Conservation (phyloP, 2,797 vertebrate species). For the Meriones psammophilus region DNA sequence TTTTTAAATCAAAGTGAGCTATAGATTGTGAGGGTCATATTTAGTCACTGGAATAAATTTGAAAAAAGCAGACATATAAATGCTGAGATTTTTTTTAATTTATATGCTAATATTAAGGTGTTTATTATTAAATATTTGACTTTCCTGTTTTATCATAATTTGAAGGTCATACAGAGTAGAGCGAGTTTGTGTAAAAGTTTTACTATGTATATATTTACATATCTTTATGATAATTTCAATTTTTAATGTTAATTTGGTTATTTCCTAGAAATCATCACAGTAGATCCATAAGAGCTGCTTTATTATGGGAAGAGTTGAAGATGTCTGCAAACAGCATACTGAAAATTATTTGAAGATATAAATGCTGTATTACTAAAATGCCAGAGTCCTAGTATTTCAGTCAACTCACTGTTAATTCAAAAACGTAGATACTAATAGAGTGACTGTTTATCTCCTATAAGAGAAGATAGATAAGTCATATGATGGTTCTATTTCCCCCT, state of each 20-base stretch:
- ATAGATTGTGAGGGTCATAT: not conserved
- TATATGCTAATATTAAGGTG: not conserved
- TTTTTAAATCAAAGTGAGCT: slow-evolving; percentile 28
- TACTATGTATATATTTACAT: not conserved
- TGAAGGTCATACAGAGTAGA: not conserved
- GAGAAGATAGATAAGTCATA: not conserved
- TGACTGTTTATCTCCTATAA: not conserved
- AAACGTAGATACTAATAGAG: not conserved
- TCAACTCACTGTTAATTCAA: not conserved
- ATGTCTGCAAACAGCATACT: not conserved
- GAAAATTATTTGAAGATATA: not conserved
- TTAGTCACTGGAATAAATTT: not conserved
- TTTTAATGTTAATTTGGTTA: not conserved
- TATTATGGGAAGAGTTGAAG: not conserved
- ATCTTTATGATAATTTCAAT: not conserved
- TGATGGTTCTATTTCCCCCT: not conserved
- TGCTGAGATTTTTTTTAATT: not conserved
- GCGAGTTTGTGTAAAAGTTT: not conserved
- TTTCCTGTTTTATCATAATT: slow-evolving; percentile 37
- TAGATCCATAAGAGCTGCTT: not conserved
- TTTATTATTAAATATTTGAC: slow-evolving; percentile 29
- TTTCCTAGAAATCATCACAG: not conserved
- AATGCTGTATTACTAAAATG: not conserved
- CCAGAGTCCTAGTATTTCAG: not conserved
- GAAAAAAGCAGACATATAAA: not conserved